Evolutionary conservation across 2,113 vertebrate genomes (phyloP).

Genomic region (Mionectes macconnelli): DNA sequence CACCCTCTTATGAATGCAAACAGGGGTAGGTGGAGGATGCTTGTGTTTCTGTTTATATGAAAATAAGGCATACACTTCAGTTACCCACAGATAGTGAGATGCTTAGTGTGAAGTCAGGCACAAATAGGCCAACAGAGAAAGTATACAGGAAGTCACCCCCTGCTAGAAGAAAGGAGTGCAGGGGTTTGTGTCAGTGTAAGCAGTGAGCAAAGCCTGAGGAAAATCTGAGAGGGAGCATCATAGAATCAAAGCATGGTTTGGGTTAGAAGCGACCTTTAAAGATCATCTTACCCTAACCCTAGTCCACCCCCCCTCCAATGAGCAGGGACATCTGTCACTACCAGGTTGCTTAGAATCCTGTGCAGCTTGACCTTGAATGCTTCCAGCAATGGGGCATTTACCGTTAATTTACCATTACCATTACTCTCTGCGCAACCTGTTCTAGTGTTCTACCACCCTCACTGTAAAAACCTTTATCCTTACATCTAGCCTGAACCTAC

Average conservation of each 20-base stretch:
- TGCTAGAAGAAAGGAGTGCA: neutral
- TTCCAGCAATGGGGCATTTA: no score
- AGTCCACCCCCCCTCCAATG: neutral
- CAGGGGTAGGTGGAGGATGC: neutral
- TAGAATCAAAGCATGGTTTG: neutral
- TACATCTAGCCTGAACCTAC: neutral
- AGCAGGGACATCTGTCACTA: neutral
- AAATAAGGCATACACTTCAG: neutral
- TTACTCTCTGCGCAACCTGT: neutral
- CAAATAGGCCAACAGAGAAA: neutral
- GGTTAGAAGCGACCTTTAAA: neutral
- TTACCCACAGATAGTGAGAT: neutral
- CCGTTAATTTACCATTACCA: no score
- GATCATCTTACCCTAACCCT: neutral
- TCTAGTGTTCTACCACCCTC: neutral
- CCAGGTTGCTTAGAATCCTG: neutral
- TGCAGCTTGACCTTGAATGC: neutral
- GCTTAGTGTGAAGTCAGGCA: neutral
- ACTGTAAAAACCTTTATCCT: neutral
- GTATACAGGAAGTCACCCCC: neutral
- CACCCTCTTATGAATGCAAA: neutral
- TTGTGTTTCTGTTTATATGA: neutral
- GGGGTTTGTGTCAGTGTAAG: neutral
- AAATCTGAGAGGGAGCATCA: neutral
- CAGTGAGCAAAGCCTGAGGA: neutral